Evolutionary conservation across 2,888 invertebrate genomes (phyloP).

Genomic region (Cremastinae sp.): DNA sequence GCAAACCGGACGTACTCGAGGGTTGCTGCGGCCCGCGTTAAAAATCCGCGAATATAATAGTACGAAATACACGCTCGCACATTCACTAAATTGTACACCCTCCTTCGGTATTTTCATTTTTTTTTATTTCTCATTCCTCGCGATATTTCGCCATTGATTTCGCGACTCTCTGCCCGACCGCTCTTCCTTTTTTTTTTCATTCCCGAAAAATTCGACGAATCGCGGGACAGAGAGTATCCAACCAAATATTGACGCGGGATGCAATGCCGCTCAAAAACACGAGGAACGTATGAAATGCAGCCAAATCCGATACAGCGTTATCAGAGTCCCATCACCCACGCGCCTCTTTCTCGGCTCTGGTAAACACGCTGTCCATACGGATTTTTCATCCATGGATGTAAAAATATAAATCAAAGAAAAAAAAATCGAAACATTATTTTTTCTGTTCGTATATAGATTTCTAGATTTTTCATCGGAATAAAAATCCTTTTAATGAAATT

Average conservation of each 20-base stretch:
- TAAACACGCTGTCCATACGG: too few species aligned
- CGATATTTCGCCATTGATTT: background rate
- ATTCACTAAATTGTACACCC: background rate
- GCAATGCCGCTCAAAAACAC: conserved; percentile 39
- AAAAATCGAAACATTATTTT: too few species aligned
- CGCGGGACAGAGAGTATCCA: conserved; percentile 31
- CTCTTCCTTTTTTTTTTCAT: conserved; percentile 38
- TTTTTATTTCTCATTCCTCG: conserved; percentile 23
- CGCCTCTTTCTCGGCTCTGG: background rate
- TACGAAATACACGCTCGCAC: background rate
- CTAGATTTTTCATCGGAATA: too few species aligned
- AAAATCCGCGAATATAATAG: conserved; percentile 2
- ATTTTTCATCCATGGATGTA: too few species aligned
- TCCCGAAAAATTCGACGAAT: conserved; percentile 48
- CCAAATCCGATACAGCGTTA: conserved; percentile 60
- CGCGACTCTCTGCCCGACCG: background rate
- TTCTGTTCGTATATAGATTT: too few species aligned
- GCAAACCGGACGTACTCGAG: conserved; percentile 48
- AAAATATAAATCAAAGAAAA: too few species aligned
- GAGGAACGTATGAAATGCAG: background rate
- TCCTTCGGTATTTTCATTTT: conserved; percentile 15
- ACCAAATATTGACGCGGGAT: conserved; percentile 65
- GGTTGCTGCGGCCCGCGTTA: conserved; percentile 3
- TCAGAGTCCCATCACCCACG: conserved; percentile 10
- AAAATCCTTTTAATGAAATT: background rate